Evolutionary conservation across 2,888 invertebrate species (phyloP).

Genomic region (Hydropsyche betteni): DNA sequence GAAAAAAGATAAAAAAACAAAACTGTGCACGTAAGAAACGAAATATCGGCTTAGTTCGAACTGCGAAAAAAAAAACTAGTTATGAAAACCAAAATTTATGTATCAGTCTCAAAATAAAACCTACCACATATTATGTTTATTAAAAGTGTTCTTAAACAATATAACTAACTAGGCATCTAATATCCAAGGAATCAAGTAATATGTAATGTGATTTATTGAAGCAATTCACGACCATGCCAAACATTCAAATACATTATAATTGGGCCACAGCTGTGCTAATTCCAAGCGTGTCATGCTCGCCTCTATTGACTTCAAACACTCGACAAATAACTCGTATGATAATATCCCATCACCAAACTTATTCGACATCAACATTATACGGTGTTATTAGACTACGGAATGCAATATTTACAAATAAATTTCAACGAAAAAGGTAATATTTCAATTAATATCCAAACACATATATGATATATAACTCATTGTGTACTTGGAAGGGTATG

Average conservation of each 20-base stretch:
- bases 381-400: background rate
- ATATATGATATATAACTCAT: background rate
- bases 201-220: constrained; percentile 50
- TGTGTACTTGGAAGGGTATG: background rate
- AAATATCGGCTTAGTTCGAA: constrained; percentile 27
- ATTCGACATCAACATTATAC: background rate
- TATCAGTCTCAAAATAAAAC: constrained; percentile 51
- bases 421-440: background rate
- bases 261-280: constrained; percentile 52
- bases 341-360: constrained; percentile 15
- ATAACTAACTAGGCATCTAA: constrained; percentile 52
- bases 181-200: constrained; percentile 51
- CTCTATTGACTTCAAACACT: constrained; percentile 6
- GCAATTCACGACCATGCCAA: constrained; percentile 52
- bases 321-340: background rate
- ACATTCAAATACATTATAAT: constrained; percentile 52
- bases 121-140: constrained; percentile 51
- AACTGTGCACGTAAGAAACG: constrained; percentile 36
- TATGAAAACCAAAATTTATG: constrained; percentile 50
- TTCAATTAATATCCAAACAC: background rate
- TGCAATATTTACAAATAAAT: constrained; percentile 20
- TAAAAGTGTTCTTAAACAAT: constrained; percentile 30
- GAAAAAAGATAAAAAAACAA: background rate
- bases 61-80: constrained; percentile 47
- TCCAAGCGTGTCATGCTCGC: constrained; percentile 50